phyloP scores from a whole-genome alignment of 2,888 invertebrate genomes.

The Stegana nigrithorax region DNA sequence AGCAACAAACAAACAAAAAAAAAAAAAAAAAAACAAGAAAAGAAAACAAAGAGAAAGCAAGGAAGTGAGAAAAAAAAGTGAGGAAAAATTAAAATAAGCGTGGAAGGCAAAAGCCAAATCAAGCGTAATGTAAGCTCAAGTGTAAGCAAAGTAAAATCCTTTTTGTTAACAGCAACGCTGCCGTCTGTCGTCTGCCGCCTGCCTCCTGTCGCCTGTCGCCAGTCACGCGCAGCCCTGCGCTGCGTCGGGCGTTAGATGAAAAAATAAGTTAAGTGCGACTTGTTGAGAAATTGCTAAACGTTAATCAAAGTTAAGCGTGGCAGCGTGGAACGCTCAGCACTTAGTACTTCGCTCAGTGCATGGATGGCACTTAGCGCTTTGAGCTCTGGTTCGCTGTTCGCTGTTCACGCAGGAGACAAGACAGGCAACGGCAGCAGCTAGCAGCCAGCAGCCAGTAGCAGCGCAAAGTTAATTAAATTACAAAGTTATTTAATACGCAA shows the following conservation, averaged over 20 bases:
- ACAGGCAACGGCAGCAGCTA: neutral
- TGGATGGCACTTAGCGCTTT: too few relatives aligned
- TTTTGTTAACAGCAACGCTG: neutral
- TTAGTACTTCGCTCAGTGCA: too few relatives aligned
- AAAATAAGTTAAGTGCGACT: slow-evolving; percentile 37
- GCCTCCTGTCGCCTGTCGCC: neutral
- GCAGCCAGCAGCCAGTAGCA: slow-evolving; percentile 36
- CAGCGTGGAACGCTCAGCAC: slow-evolving; percentile 15
- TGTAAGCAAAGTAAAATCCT: slow-evolving; percentile 3
- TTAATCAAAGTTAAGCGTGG: slow-evolving; percentile 57
- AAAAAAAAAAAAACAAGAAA: neutral
- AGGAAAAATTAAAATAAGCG: neutral
- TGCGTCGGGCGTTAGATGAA: neutral
- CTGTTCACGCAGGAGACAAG: too few relatives aligned
- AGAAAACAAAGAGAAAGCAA: neutral
- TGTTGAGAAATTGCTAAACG: slow-evolving; percentile 57
- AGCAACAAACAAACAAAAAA: neutral
- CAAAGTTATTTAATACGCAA: slow-evolving; percentile 58
- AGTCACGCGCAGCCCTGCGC: too few relatives aligned
- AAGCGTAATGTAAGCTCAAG: neutral
- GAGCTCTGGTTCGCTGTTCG: too few relatives aligned
- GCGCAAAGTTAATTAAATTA: slow-evolving; percentile 57
- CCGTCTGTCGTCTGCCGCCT: neutral
- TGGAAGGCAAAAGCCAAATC: neutral
- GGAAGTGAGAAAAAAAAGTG: neutral